phyloP scores from a whole-genome alignment of 2,113 vertebrate species.

The Pimephales promelas region DNA sequence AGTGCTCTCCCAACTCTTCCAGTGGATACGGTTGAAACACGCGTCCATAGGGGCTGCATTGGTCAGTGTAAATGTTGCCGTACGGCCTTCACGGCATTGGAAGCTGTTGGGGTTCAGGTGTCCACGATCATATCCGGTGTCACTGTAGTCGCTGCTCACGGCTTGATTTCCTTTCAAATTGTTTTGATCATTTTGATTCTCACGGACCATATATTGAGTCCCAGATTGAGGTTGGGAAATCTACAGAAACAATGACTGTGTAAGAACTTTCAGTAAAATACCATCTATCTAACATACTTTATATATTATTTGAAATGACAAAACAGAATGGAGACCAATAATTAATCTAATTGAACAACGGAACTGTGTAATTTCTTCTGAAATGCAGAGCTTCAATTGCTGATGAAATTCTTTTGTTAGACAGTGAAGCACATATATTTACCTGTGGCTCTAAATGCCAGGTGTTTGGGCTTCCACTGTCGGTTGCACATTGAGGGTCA shows the following conservation, averaged over 20 bases:
- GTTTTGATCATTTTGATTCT: not conserved
- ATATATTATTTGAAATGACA: not conserved
- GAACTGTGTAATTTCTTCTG: no score
- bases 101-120: conserved; percentile 30
- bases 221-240: not conserved
- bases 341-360: no score
- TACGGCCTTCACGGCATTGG: conserved; percentile 7
- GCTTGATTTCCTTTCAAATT: not conserved
- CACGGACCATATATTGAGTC: not conserved
- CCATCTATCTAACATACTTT: no score
- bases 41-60: conserved; percentile 28
- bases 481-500: rapidly evolving
- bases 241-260: not conserved
- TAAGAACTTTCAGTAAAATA: no score
- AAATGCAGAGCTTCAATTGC: not conserved
- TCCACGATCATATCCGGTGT: not conserved
- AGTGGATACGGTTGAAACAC: conserved; percentile 27
- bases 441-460: conserved; percentile 39
- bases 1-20: not conserved
- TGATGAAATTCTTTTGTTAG: not conserved
- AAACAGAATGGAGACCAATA: not conserved
- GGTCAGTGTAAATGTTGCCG: conserved; percentile 41
- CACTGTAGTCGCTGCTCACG: conserved; percentile 28
- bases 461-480: no score
- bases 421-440: not conserved